Percentiles rank a stretch among this genome's conserved stretches.
Evolutionary conservation across 53 echinoderm and acorn worm species (phyloP).

Genomic region (Stichopus horrens): DNA sequence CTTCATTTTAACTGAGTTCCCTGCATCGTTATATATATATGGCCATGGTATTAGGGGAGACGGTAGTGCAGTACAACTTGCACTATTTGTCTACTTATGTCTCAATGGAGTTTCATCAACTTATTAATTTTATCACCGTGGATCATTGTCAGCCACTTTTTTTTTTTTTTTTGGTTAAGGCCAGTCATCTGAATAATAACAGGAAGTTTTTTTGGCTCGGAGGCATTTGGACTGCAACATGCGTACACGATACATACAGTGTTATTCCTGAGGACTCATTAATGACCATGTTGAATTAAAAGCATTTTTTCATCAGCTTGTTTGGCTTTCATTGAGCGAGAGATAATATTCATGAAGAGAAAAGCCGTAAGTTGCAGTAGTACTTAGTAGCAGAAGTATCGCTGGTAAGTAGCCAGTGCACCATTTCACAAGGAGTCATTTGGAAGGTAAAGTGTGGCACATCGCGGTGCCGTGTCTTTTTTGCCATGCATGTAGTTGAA

Average conservation of each 20-base stretch:
- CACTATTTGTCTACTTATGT: background rate
- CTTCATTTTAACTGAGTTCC: background rate
- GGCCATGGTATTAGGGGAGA: background rate
- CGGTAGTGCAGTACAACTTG: background rate
- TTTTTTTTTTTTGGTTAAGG: background rate
- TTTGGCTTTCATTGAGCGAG: too few relatives aligned
- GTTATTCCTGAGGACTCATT: background rate
- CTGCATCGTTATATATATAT: background rate
- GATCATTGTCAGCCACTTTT: background rate
- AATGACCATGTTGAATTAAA: background rate
- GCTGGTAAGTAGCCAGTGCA: too few relatives aligned
- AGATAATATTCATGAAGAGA: too few relatives aligned
- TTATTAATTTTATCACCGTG: conserved; percentile 13
- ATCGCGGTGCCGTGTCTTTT: too few relatives aligned
- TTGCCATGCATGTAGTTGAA: too few relatives aligned
- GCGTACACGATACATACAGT: background rate
- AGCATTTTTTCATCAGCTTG: background rate
- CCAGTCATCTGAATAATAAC: background rate
- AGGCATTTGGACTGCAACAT: background rate
- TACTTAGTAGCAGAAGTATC: too few relatives aligned
- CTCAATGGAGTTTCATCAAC: conserved; percentile 1
- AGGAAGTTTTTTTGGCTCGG: background rate
- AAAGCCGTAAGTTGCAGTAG: too few relatives aligned
- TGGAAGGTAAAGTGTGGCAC: too few relatives aligned
- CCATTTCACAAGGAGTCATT: too few relatives aligned